These are phyloP conservation scores for Hystrix cristata DNA, from an alignment of 2,113 vertebrate genomes.

Conservation along the genomic window DNA sequence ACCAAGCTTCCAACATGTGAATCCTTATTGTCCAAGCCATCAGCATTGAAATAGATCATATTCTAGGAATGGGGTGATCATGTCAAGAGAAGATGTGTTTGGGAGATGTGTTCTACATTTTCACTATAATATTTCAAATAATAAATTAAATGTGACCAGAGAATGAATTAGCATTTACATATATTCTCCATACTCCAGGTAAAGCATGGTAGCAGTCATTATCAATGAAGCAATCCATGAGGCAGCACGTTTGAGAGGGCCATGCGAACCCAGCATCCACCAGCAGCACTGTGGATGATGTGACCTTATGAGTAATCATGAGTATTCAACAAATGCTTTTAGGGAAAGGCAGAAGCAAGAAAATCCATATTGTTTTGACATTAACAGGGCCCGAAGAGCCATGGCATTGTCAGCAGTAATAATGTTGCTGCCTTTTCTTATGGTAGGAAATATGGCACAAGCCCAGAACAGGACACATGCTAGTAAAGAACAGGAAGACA, in stretches of 20 bases:
- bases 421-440: neutral
- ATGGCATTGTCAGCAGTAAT: neutral
- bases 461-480: neutral
- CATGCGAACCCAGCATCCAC: neutral
- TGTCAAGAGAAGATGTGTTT: neutral
- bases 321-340: neutral
- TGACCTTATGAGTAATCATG: neutral
- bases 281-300: neutral
- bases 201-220: neutral
- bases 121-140: neutral
- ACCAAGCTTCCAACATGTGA: neutral
- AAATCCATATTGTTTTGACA: neutral
- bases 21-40: neutral
- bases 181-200: neutral
- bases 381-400: neutral
- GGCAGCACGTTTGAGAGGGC: neutral
- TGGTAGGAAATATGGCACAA: neutral
- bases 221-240: neutral
- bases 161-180: neutral
- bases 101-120: neutral
- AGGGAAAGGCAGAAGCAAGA: neutral
- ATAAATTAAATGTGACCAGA: neutral
- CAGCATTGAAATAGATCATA: neutral
- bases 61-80: neutral
- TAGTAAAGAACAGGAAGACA: slow-evolving; percentile 9